A percentile compares a stretch with the other conserved stretches of the same genome.
These are phyloP conservation scores for Arbacia lixula DNA, from an alignment of 53 echinoderm and acorn worm genomes.

Conservation along the genomic window DNA sequence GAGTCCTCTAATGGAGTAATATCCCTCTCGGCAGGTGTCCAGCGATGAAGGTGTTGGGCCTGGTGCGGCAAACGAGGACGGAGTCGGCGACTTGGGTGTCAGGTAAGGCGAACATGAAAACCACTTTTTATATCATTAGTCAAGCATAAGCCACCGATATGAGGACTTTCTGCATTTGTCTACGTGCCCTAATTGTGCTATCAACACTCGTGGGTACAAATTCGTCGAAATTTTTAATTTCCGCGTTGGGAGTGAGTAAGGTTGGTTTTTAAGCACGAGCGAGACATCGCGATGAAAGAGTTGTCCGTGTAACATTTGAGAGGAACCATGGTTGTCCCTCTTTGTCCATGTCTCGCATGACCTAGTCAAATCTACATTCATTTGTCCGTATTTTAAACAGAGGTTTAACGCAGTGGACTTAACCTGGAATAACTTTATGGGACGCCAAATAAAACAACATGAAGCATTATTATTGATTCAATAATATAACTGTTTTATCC, in stretches of 20 bases:
- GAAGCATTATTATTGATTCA: too few species aligned
- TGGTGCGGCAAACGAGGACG: background rate
- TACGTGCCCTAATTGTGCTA: conserved; percentile 27
- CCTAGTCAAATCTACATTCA: too few species aligned
- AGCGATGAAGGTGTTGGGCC: conserved; percentile 15
- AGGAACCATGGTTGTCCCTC: too few species aligned
- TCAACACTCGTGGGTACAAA: conserved; percentile 36
- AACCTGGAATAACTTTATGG: too few species aligned
- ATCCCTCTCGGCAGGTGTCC: conserved; percentile 20
- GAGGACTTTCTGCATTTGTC: background rate
- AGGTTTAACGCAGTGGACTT: too few species aligned
- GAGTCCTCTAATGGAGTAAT: conserved; percentile 23
- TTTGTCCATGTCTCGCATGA: background rate
- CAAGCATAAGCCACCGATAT: background rate
- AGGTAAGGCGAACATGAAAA: too few species aligned
- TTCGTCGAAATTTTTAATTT: conserved; percentile 52
- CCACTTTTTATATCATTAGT: too few species aligned
- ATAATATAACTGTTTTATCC: too few species aligned
- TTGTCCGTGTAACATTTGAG: conserved; percentile 6
- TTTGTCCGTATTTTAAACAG: too few species aligned
- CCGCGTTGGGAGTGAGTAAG: conserved; percentile 44
- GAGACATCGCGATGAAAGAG: conserved; percentile 6
- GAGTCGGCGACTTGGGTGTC: too few species aligned
- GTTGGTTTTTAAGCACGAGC: background rate
- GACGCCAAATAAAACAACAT: too few species aligned